Evolutionary conservation across 2,797 vertebrate species (phyloP), one percentile per base, ranked within the genome.

Genomic region (Peromyscus attwateri): DNA sequence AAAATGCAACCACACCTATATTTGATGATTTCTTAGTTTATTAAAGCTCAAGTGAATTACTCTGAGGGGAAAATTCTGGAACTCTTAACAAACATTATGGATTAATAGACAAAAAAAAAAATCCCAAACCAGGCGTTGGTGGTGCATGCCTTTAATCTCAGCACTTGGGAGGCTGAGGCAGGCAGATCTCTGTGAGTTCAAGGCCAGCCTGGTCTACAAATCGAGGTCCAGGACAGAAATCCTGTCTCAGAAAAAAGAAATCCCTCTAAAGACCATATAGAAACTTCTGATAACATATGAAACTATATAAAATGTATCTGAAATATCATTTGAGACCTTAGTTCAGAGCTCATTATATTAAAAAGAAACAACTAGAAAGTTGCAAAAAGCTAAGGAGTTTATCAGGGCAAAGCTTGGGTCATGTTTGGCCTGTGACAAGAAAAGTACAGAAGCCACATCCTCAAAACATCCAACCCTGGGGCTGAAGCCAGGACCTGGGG

Each of bases 311-410:
- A 91, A 37, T 37, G 76, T 81, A 88, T 88, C 46, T 64, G 23
- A 94, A 94, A 92, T 62, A 70, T 49, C 83, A 17, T 84, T 92
- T 84, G 84, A 70, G 55, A 17, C 68, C 55, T 89, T 82, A 90
- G 40, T 62, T 60, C 19, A 82, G 37, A 87, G 80, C 0, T 81
- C 76, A 88, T n/a, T 49, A 27, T 46, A 84, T 52, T 95, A 70
- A 83, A 83, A 62, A n/a, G 5, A 60, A 92, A 62, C 37, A 81
- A 40, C 16, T 40, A 52, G 82, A 92, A 43, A 88, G 70, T 46
- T 57, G 49, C 31, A 85, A 89, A 88, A 95, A 19, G 71, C 6
- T 73, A 73, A 73, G 19, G 19, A 11, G 21, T 40, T 73, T 21
- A 40, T 25, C 7, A 25, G 21, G 37, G 21, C 37, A 73, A 73